Base-by-base conservation (phyloP, 1,140 invertebrate species). In the Chrysomallon squamiferum region DNA sequence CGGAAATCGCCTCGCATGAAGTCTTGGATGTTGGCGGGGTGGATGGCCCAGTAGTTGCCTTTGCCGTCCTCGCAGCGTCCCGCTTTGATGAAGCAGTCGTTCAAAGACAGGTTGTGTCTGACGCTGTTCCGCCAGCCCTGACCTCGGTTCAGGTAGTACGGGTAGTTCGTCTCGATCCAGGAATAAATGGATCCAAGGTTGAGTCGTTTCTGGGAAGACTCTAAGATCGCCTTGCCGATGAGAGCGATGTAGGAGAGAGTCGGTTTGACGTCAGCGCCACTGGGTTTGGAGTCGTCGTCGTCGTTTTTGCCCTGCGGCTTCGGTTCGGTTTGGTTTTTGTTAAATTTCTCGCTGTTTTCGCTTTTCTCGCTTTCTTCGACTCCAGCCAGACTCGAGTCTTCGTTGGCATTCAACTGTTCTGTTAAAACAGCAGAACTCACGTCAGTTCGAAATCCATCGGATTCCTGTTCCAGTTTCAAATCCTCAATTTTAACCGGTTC, bases 1-100 rank as follows among this genome's bases (percentile, higher is more conserved):
- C 81, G 69, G 71, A 98, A 99, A 79, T 99, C 96, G 0, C 96
- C 96, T 66, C 95, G 92, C 25, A 93, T 89, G 82, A 99, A 99
- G 79, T 98, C 96, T 43, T 98, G 95, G 2, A 98, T 87, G 83
- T 98, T 98, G 0, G 95, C 96, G 0, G 95, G 96, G 85, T 99
- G 96, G 50, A 99, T 97, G 1, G 95, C 93, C 96, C 96, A 99
- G 77, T 96, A 98, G 66, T 84, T 81, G 0, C 82, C 82, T 60
- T 84, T 85, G 9, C 82, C 84, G 56, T 84, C 80, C 54, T 84
- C 80, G 63, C 82, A 80, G 6, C 82, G 63, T 0, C 84, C 83
- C 5, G 76, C 77, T 65, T 85, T 85, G 27, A 84, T 79, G 65
- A 85, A 85, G 69, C 83, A 85, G 63, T 85, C 82, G 61, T 85